phyloP scores from a whole-genome alignment of 2,113 vertebrate genomes.

The Fregata magnificens region DNA sequence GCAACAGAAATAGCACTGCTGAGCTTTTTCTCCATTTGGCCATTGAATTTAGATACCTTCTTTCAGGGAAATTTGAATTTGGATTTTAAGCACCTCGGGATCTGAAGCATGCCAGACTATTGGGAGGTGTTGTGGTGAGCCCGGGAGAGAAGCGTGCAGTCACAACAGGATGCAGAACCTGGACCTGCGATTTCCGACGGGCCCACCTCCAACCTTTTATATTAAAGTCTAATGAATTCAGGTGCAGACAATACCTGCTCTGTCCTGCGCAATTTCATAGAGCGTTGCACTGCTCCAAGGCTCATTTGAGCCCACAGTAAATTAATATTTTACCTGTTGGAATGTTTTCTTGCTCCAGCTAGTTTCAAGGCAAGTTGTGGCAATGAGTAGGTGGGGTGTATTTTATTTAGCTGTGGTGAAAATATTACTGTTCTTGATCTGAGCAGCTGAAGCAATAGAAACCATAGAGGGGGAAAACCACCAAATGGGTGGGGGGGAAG shows the following conservation, averaged over 20 bases:
- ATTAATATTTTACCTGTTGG: slow-evolving; percentile 39
- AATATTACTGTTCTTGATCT: background rate
- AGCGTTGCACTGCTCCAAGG: background rate
- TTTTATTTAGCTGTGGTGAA: slow-evolving; percentile 26
- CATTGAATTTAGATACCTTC: background rate
- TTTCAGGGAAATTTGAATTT: background rate
- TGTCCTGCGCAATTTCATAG: background rate
- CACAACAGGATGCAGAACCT: background rate
- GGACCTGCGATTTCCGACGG: background rate
- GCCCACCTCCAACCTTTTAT: background rate
- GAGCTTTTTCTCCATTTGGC: background rate
- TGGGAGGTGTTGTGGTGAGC: background rate
- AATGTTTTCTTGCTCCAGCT: slow-evolving; percentile 12
- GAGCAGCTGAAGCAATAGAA: slow-evolving; percentile 22
- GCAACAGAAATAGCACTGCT: background rate
- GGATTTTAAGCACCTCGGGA: background rate
- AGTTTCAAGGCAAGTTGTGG: slow-evolving; percentile 38
- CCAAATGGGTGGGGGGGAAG: background rate
- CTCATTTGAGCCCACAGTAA: slow-evolving; percentile 4
- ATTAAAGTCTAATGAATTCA: background rate
- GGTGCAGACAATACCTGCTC: background rate
- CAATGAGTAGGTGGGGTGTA: background rate
- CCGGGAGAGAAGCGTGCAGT: background rate
- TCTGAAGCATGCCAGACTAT: background rate
- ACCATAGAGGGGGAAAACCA: background rate